Evolutionary conservation across 2,888 invertebrate genomes (phyloP).

Genomic region (Amphimallon solstitiale): DNA sequence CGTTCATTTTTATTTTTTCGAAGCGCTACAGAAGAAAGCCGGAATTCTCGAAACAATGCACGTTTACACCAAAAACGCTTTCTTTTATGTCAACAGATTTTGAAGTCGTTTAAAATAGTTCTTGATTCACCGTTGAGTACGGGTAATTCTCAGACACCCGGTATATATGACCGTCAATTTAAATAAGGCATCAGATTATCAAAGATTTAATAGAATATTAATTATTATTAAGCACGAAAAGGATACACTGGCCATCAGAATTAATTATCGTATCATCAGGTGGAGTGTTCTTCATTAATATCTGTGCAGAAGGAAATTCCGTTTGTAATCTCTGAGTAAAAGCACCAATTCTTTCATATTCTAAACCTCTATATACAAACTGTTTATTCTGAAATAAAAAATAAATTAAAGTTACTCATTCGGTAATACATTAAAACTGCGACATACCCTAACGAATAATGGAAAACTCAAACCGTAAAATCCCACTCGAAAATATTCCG

Average conservation of each 20-base stretch:
- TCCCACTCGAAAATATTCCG: slow-evolving; percentile 94
- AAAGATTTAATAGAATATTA: too few species aligned
- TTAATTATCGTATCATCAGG: slow-evolving; percentile 88
- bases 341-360: slow-evolving; percentile 93
- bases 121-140: too few species aligned
- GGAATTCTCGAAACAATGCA: too few species aligned
- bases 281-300: slow-evolving; percentile 90
- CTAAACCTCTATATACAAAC: slow-evolving; percentile 94
- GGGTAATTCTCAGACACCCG: too few species aligned
- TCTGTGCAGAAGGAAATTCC: slow-evolving; percentile 94
- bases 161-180: too few species aligned
- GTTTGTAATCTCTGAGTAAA: slow-evolving; percentile 93
- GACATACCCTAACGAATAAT: slow-evolving; percentile 88
- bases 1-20: too few species aligned
- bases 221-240: slow-evolving; percentile 46
- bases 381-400: slow-evolving; percentile 80
- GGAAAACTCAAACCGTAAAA: slow-evolving; percentile 95
- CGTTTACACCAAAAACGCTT: too few species aligned
- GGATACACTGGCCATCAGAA: slow-evolving; percentile 86
- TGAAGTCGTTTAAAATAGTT: too few species aligned
- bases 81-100: too few species aligned
- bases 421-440: not conserved
- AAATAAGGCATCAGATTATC: too few species aligned
- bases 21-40: too few species aligned
- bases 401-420: not conserved